phyloP scores from a whole-genome alignment of 2,113 vertebrate species.

The Syrmaticus mikado region DNA sequence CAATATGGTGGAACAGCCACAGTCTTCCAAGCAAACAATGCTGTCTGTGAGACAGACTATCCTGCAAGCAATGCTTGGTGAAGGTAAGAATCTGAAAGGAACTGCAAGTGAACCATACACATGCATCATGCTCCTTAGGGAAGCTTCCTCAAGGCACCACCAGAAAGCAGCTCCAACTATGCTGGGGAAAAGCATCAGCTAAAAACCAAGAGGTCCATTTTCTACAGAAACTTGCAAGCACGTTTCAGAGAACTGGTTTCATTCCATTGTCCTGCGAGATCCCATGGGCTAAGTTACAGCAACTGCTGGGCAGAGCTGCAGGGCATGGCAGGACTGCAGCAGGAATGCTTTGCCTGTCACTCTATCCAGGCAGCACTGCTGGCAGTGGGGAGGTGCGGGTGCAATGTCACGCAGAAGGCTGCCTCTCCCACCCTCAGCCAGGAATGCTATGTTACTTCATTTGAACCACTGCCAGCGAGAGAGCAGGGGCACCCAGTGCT shows the following conservation, averaged over 20 bases:
- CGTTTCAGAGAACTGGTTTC: conserved; percentile 22
- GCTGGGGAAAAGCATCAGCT: not conserved
- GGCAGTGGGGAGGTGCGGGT: not conserved
- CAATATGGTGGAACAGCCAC: not conserved
- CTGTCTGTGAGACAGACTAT: not conserved
- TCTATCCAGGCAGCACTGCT: not conserved
- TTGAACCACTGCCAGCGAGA: not conserved
- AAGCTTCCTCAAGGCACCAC: not conserved
- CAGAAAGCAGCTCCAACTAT: not conserved
- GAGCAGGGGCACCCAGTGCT: not conserved
- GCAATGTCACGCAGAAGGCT: not conserved
- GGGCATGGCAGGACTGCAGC: not conserved
- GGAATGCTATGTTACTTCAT: conserved; percentile 1
- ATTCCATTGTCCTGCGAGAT: conserved; percentile 23
- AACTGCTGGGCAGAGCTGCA: conserved; percentile 40
- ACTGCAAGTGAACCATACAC: not conserved
- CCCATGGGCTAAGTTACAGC: not conserved
- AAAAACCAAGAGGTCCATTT: not conserved
- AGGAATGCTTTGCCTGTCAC: conserved; percentile 44
- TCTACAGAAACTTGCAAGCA: not conserved
- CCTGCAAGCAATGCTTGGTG: not conserved
- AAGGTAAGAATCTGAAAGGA: not conserved
- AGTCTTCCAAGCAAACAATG: not conserved
- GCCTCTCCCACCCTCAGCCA: not conserved
- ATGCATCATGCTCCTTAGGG: not conserved